Evolutionary conservation across 2,113 vertebrate species (phyloP), one percentile per base, ranked within the genome.

Genomic region (Sorex fumeus): DNA sequence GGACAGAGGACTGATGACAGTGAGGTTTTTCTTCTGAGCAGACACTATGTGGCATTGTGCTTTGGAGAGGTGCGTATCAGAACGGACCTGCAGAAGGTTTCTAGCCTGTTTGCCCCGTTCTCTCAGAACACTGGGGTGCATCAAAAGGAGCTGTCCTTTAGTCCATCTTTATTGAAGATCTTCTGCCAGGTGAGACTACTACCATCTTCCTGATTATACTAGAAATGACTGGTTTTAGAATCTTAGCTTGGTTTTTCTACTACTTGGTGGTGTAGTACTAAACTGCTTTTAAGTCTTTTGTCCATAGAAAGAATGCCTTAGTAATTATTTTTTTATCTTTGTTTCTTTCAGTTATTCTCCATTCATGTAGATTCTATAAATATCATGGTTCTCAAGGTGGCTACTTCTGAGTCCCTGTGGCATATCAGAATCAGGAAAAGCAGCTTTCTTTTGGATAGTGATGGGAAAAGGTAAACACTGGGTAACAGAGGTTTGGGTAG

Each of bases 401-500:
- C 98, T 30, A 98, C 98, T 75, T 98, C 99, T 1, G 99, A 99
- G 93, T 99, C 99, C 34, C 98, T 99, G 23, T 99, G 99, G 99
- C 99, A 99, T 34, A 98, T 99, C 98, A 99, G 99, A 2, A 97
- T 99, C 82, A 98, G 98, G 76, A 98, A 98, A 94, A 98, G 98
- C 4, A 98, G 98, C 30, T 97, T 99, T 90, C 98, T 99, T 91
- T 97, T 99, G 79, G 97, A 99, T 93, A 98, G 98, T 62, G 98
- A 99, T 2, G 98, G 98, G 93, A 99, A 98, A 95, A 98, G 98
- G 98, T 98, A 97, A 97, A 77, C 25, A 43, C 6, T 7, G 34
- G 60, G 21, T 74, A 76, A 15, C 47, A 81, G 45, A 81, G 45
- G 9, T 9, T 67, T 36, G 16, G 6, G 28, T 66, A 70, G 25